These are phyloP conservation scores for Halcyon leucocephala DNA, from an alignment of 2,797 vertebrate species.

Conservation along the genomic window DNA sequence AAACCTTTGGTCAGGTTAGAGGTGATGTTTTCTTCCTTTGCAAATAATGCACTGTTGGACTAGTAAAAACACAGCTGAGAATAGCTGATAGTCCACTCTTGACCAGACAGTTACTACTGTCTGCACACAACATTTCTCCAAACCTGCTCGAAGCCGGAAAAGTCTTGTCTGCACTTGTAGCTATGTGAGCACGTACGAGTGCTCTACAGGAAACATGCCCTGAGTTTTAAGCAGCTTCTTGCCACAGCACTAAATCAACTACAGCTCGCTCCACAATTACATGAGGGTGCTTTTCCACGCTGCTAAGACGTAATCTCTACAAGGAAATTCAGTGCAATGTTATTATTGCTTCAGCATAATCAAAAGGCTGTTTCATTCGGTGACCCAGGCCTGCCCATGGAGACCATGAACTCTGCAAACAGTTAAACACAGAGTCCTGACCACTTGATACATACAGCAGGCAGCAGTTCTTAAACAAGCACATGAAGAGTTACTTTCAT, in stretches of 20 bases:
- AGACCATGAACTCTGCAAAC: neutral
- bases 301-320: rapidly evolving
- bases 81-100: neutral
- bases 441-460: neutral
- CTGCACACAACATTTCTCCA: neutral
- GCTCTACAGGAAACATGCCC: neutral
- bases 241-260: neutral
- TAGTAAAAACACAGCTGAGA: neutral
- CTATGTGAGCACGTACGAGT: neutral
- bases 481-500: neutral
- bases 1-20: constrained; percentile 1
- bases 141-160: neutral
- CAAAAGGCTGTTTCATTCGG: neutral
- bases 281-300: neutral
- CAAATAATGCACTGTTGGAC: neutral
- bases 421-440: neutral
- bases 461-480: neutral
- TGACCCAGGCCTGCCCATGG: neutral
- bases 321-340: neutral
- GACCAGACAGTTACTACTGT: neutral
- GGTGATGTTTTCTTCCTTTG: neutral
- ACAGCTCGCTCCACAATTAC: neutral
- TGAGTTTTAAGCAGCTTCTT: neutral
- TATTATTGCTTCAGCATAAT: neutral
- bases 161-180: neutral